Percentiles rank a stretch among this genome's conserved stretches.
Evolutionary conservation across 2,888 invertebrate genomes (phyloP).

Genomic region (Tuta absoluta): DNA sequence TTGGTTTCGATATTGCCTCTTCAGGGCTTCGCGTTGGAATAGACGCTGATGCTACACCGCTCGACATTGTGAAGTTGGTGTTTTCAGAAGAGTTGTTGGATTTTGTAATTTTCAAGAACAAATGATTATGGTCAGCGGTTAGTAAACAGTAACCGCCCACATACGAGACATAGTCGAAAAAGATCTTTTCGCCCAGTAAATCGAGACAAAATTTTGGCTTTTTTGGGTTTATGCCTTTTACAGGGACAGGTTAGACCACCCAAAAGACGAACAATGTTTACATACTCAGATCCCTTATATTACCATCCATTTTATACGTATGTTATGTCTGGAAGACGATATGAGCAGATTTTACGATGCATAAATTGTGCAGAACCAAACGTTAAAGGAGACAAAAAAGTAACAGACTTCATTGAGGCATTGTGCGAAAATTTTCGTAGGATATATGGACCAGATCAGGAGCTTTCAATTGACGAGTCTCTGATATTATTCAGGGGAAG

Average conservation of each 20-base stretch:
- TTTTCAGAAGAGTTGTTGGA: conserved; percentile 9
- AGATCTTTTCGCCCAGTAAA: conserved; percentile 21
- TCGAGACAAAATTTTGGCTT: conserved; percentile 27
- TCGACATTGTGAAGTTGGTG: background rate
- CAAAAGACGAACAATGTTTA: conserved; percentile 31
- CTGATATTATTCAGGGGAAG: conserved; percentile 39
- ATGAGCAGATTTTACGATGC: conserved; percentile 39
- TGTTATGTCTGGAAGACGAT: conserved; percentile 36
- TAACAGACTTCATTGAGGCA: conserved; percentile 35
- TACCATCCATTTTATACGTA: conserved; percentile 35
- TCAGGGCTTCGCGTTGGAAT: background rate
- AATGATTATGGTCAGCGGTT: conserved; percentile 23
- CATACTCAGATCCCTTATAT: conserved; percentile 34
- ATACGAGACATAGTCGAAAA: conserved; percentile 26
- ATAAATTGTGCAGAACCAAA: conserved; percentile 35
- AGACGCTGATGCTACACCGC: background rate
- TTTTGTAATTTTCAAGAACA: background rate
- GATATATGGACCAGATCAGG: conserved; percentile 35
- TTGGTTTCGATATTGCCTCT: background rate
- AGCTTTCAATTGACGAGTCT: conserved; percentile 41
- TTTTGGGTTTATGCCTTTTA: conserved; percentile 32
- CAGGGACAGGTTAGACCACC: conserved; percentile 29
- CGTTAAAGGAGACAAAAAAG: conserved; percentile 38
- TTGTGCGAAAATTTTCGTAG: conserved; percentile 36
- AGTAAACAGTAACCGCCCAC: conserved; percentile 24